A percentile compares a stretch with the other conserved stretches of the same genome.
Evolutionary conservation across 2,113 vertebrate species (phyloP).

Genomic region (Alces alces): DNA sequence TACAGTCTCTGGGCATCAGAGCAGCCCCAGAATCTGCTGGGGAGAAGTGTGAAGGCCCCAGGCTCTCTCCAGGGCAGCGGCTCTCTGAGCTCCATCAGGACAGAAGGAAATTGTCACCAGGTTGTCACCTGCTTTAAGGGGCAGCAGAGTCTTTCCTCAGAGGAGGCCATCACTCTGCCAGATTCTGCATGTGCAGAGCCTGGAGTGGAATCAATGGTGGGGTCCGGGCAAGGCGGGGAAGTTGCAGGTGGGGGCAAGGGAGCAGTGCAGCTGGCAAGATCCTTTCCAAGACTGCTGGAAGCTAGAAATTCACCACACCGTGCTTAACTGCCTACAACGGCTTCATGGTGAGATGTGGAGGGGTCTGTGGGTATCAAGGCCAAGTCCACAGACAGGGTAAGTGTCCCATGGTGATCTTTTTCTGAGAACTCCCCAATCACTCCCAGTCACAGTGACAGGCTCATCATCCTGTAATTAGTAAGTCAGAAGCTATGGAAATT

Average conservation of each 20-base stretch:
- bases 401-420: not conserved
- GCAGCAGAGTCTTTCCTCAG: not conserved
- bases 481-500: not conserved
- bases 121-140: not conserved
- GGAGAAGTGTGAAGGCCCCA: not conserved
- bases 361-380: not conserved
- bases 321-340: not conserved
- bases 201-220: not conserved
- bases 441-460: not conserved
- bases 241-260: too few species aligned
- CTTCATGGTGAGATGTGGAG: not conserved
- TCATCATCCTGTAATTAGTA: not conserved
- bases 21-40: not conserved
- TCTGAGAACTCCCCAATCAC: not conserved
- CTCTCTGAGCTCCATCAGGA: not conserved
- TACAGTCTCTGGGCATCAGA: not conserved
- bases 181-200: not conserved
- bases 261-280: not conserved
- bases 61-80: not conserved
- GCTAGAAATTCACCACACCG: not conserved
- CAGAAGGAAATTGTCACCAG: not conserved
- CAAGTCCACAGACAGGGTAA: not conserved
- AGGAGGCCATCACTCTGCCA: not conserved
- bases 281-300: not conserved
- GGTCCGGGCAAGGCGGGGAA: not conserved